Evolutionary conservation across 2,797 vertebrate genomes (phyloP).

Genomic region (Eulemur coronatus): DNA sequence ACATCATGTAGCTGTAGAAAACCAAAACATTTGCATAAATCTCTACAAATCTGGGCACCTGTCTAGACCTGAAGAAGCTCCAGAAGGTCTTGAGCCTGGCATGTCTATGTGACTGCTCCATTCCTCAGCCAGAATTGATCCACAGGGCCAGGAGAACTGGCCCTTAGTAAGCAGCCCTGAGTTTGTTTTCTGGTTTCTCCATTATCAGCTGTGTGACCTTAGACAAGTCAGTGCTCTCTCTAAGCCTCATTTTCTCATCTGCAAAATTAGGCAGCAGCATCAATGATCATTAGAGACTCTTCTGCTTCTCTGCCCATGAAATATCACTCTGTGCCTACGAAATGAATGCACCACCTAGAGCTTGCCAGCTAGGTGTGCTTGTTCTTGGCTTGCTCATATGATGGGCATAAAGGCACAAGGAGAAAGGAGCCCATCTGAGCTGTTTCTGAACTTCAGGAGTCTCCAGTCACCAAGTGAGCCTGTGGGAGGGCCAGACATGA

Average conservation of each 20-base stretch:
- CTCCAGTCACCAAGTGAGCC: background rate
- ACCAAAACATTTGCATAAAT: background rate
- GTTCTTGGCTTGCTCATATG: background rate
- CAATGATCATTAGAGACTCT: background rate
- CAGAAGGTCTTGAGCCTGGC: background rate
- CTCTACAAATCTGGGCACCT: background rate
- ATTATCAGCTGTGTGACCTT: rapidly evolving
- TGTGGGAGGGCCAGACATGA: background rate
- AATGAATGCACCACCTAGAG: background rate
- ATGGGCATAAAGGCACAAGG: background rate
- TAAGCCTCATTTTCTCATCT: background rate
- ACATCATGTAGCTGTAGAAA: background rate
- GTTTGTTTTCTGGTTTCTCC: background rate
- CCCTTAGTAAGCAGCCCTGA: background rate
- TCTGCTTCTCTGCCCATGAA: background rate
- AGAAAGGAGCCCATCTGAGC: background rate
- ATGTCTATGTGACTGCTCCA: background rate
- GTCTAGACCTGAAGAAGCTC: background rate
- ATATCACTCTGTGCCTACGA: background rate
- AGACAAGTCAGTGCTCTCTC: background rate
- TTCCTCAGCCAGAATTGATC: background rate
- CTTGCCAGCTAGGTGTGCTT: rapidly evolving
- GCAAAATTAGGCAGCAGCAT: background rate
- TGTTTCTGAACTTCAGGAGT: background rate
- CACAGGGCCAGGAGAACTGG: background rate